These are phyloP conservation scores for Labroides dimidiatus DNA, from an alignment of 2,797 vertebrate genomes.

Conservation along the genomic window DNA sequence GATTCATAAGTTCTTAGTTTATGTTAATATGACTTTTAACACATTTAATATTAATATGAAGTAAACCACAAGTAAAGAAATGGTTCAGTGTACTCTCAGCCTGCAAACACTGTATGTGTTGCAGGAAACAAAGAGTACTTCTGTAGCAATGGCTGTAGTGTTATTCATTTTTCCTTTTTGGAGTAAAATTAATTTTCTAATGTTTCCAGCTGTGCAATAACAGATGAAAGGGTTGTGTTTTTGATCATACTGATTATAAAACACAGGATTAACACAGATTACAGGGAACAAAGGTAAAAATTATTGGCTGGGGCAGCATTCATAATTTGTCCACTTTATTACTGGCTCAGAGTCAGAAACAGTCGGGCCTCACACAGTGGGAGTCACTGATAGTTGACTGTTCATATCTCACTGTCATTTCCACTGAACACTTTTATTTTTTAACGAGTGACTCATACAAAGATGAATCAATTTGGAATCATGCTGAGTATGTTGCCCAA, in stretches of 20 bases:
- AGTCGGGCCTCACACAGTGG: constrained; percentile 24
- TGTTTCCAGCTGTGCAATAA: constrained; percentile 5
- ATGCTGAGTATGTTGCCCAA: too few relatives aligned
- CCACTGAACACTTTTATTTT: too few relatives aligned
- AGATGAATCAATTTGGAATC: too few relatives aligned
- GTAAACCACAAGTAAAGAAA: too few relatives aligned
- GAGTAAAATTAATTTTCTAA: constrained; percentile 5
- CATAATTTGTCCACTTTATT: constrained; percentile 21
- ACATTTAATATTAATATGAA: too few relatives aligned
- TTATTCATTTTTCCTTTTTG: background rate
- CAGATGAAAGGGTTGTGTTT: background rate
- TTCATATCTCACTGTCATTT: background rate
- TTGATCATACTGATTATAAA: background rate
- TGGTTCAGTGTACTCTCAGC: too few relatives aligned
- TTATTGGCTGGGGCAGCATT: constrained; percentile 9
- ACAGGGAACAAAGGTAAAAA: constrained; percentile 37
- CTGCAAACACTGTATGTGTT: too few relatives aligned
- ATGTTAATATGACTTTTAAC: too few relatives aligned
- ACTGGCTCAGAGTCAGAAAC: constrained; percentile 35
- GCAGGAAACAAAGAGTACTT: too few relatives aligned
- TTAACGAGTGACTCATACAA: too few relatives aligned
- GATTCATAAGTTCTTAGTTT: too few relatives aligned
- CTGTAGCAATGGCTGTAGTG: too few relatives aligned
- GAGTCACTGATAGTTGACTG: constrained; percentile 34
- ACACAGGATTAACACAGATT: constrained; percentile 23